phyloP scores from a whole-genome alignment of 2,113 vertebrate genomes.

The Myanophis thanlyinensis region DNA sequence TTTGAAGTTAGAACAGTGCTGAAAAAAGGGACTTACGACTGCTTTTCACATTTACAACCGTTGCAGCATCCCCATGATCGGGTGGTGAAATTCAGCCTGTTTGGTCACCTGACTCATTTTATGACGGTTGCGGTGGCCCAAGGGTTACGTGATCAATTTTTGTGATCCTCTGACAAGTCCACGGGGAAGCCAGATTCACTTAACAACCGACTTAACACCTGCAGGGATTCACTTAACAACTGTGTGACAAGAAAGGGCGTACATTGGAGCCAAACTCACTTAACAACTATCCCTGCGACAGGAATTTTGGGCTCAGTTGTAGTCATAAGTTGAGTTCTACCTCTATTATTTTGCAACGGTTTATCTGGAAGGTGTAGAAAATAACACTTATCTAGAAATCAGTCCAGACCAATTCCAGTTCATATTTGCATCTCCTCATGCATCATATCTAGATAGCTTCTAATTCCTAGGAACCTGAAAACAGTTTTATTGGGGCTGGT shows the following conservation, averaged over 20 bases:
- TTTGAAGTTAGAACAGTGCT: background rate
- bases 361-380: background rate
- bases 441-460: background rate
- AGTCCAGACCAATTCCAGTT: background rate
- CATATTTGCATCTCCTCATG: no score
- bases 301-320: no score
- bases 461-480: background rate
- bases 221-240: background rate
- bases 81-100: background rate
- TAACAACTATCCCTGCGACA: no score
- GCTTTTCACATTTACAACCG: background rate
- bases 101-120: background rate
- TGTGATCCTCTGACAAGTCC: background rate
- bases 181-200: background rate
- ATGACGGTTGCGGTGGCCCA: background rate
- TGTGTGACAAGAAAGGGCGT: background rate
- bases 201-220: background rate
- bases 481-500: background rate
- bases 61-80: background rate
- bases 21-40: background rate
- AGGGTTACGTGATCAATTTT: background rate
- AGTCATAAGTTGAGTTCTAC: background rate
- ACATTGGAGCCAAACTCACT: background rate
- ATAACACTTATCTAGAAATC: background rate
- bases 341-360: background rate